Percentiles rank a stretch among this genome's conserved stretches.
Evolutionary conservation across 2,797 vertebrate species (phyloP).

Genomic region (Enteromius trimaculatus): DNA sequence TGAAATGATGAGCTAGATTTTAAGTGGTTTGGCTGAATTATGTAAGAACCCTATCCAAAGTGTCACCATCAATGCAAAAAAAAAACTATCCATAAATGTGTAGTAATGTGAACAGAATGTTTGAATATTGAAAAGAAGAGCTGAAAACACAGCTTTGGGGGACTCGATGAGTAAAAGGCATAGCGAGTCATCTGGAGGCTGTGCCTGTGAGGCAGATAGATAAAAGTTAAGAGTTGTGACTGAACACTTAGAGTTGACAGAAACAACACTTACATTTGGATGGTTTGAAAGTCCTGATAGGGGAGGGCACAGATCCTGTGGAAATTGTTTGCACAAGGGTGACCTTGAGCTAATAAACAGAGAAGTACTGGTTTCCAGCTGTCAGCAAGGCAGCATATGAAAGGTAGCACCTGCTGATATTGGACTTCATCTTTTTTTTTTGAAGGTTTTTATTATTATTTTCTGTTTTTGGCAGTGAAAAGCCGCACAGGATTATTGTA

Average conservation of each 20-base stretch:
- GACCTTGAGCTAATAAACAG: slow-evolving; percentile 11
- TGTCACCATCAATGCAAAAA: not conserved
- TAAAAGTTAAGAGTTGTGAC: not conserved
- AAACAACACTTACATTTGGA: not conserved
- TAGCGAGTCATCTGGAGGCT: not conserved
- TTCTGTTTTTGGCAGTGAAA: slow-evolving; percentile 52
- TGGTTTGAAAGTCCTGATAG: not conserved
- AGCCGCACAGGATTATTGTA: slow-evolving; percentile 79
- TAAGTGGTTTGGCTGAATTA: not conserved
- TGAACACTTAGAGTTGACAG: not conserved
- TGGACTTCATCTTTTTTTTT: not conserved
- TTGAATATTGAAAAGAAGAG: not conserved
- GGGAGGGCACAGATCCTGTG: not conserved
- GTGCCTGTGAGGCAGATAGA: not conserved
- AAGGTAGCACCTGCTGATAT: slow-evolving; percentile 5
- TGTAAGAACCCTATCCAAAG: not conserved
- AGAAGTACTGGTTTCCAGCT: not conserved
- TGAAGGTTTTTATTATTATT: not conserved
- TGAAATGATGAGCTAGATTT: not conserved
- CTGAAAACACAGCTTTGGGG: not conserved
- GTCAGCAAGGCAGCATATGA: not conserved
- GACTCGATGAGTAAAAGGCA: not conserved
- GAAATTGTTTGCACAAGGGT: slow-evolving; percentile 19
- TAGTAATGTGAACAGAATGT: not conserved
- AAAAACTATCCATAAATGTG: not conserved